Evolutionary conservation across 2,797 vertebrate genomes (phyloP).

Genomic region (Coracias cyanogaster): DNA sequence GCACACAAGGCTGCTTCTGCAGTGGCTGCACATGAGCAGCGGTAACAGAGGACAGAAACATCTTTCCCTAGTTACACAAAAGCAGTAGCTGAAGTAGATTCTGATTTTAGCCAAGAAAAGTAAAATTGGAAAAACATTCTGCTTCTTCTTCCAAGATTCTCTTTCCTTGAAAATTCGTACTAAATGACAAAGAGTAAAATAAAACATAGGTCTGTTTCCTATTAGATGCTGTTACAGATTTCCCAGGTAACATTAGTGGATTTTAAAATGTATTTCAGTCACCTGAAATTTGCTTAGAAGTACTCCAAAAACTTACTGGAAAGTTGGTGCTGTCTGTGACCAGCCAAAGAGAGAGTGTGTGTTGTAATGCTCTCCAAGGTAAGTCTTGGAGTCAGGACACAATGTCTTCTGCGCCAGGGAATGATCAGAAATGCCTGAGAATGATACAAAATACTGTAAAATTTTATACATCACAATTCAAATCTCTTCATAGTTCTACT

Average conservation of each 20-base stretch:
- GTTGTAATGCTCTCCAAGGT: slow-evolving; percentile 56
- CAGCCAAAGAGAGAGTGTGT: slow-evolving; percentile 68
- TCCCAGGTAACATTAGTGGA: neutral
- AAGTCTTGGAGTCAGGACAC: slow-evolving; percentile 64
- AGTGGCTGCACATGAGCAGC: neutral
- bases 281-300: neutral
- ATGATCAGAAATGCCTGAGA: slow-evolving; percentile 41
- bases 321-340: slow-evolving; percentile 59
- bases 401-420: slow-evolving; percentile 51
- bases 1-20: neutral
- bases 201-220: neutral
- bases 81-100: neutral
- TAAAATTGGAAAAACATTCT: neutral
- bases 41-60: neutral
- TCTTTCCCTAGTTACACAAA: neutral
- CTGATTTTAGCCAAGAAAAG: neutral
- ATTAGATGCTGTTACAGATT: neutral
- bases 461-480: neutral
- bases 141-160: neutral
- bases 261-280: neutral
- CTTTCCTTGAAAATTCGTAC: neutral
- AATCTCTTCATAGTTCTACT: neutral
- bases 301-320: slow-evolving; percentile 48
- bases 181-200: neutral
- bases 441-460: neutral